Evolutionary conservation across 2,113 vertebrate genomes (phyloP).

Genomic region (Ammospiza caudacuta): DNA sequence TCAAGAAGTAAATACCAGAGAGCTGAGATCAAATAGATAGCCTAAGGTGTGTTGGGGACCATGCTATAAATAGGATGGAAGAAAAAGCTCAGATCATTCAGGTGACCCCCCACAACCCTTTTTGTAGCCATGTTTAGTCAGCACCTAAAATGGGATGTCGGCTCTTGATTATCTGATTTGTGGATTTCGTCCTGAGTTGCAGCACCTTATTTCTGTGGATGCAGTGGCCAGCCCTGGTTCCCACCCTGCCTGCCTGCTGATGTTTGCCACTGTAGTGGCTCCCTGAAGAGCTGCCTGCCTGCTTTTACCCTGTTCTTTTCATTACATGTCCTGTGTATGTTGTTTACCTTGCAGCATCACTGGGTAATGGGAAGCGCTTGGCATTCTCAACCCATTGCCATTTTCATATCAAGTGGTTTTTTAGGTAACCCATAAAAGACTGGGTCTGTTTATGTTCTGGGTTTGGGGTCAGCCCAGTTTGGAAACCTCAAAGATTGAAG

Average conservation of each 20-base stretch:
- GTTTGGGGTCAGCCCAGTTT: background rate
- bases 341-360: background rate
- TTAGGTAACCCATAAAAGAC: background rate
- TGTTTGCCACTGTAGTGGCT: accelerated
- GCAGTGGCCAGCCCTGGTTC: background rate
- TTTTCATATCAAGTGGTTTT: background rate
- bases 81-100: background rate
- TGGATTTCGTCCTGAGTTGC: background rate
- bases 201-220: background rate
- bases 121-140: background rate
- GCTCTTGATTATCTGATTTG: background rate
- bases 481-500: background rate
- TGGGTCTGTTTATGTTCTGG: background rate
- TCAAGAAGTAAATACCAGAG: background rate
- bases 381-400: background rate
- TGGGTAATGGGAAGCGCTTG: background rate
- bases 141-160: background rate
- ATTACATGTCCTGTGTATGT: too few relatives aligned
- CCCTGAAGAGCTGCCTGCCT: background rate
- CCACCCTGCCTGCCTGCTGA: background rate
- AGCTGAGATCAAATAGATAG: background rate
- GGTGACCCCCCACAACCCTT: background rate
- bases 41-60: background rate
- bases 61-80: background rate
- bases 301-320: background rate